These are phyloP conservation scores for Oligia strigilis DNA, from an alignment of 2,888 invertebrate species.

Conservation along the genomic window DNA sequence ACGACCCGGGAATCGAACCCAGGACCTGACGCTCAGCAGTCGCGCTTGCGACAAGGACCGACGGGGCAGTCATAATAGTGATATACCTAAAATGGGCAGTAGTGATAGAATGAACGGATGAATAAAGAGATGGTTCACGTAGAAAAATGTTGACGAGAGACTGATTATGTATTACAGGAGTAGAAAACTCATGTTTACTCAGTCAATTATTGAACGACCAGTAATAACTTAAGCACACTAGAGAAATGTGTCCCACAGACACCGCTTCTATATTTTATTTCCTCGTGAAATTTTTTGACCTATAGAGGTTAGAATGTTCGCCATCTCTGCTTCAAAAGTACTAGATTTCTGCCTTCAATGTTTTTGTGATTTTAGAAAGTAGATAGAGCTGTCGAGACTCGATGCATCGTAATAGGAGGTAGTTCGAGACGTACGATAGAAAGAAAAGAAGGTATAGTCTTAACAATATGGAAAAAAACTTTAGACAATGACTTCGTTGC, in stretches of 20 bases:
- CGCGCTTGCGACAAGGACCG: background rate
- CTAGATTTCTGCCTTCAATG: conserved; percentile 40
- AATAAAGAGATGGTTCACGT: background rate
- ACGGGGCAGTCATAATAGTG: no score
- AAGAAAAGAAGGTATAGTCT: conserved; percentile 19
- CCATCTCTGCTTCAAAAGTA: conserved; percentile 40
- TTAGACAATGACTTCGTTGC: background rate
- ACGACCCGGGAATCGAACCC: background rate
- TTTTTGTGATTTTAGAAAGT: conserved; percentile 69
- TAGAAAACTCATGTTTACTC: background rate
- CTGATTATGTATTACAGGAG: background rate
- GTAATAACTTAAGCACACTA: background rate
- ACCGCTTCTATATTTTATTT: background rate
- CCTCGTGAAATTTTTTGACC: background rate
- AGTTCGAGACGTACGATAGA: background rate
- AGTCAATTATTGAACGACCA: background rate
- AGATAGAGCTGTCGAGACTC: conserved; percentile 57
- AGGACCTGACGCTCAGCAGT: background rate
- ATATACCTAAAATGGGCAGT: background rate
- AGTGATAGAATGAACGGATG: background rate
- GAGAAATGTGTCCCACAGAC: background rate
- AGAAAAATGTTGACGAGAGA: background rate
- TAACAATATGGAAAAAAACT: background rate
- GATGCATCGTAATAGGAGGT: conserved; percentile 71
- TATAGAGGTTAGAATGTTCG: conserved; percentile 27